phyloP scores from a whole-genome alignment of 2,113 vertebrate genomes.

The Ovis canadensis region DNA sequence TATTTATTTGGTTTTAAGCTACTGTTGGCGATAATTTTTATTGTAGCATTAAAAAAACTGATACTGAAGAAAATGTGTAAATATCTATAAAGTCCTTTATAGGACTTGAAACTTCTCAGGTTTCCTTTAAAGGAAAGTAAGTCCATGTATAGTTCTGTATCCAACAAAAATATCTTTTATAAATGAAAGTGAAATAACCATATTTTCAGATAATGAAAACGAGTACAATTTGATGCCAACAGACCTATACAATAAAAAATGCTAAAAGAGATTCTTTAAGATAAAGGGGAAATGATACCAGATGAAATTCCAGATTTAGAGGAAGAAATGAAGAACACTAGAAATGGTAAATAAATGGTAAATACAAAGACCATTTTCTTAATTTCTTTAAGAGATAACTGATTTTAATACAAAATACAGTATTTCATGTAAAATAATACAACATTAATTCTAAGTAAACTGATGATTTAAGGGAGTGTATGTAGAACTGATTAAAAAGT shows the following conservation, averaged over 20 bases:
- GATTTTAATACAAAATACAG: neutral
- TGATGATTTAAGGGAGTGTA: neutral
- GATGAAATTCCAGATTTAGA: neutral
- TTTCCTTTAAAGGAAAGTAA: neutral
- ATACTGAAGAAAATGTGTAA: neutral
- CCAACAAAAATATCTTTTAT: neutral
- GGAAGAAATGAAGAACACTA: neutral
- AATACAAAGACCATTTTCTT: neutral
- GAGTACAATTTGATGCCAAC: neutral
- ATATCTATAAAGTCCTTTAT: neutral
- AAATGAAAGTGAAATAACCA: slow-evolving; percentile 14
- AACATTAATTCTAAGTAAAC: neutral
- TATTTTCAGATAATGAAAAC: neutral
- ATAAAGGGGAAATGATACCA: neutral
- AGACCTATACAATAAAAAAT: neutral
- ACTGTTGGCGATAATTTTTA: neutral
- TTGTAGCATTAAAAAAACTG: neutral
- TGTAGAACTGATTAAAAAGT: neutral
- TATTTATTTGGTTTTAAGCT: neutral
- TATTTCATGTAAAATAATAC: neutral
- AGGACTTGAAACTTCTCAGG: neutral
- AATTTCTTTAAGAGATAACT: neutral
- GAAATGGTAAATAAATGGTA: neutral
- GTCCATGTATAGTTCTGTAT: neutral
- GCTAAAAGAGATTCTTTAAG: neutral